A percentile compares a stretch with the other conserved stretches of the same genome.
phyloP scores from a whole-genome alignment of 2,888 invertebrate genomes.

The Pollenia amentaria region DNA sequence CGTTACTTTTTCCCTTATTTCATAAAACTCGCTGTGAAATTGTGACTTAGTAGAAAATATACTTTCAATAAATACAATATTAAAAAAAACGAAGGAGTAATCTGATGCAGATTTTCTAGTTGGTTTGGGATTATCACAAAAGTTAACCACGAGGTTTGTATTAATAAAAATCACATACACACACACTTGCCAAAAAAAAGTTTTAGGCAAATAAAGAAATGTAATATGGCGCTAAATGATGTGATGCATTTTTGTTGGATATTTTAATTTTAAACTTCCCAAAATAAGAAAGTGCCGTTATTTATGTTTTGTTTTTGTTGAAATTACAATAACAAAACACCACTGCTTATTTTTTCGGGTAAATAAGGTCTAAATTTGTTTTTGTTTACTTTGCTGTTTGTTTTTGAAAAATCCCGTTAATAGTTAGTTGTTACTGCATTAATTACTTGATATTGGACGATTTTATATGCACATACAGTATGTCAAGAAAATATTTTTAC shows the following conservation, averaged over 20 bases:
- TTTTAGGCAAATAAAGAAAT: neutral
- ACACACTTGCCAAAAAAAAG: neutral
- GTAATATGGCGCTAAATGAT: slow-evolving; percentile 51
- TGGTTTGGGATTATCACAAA: slow-evolving; percentile 19
- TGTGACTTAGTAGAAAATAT: neutral
- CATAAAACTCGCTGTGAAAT: neutral
- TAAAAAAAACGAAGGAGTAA: neutral
- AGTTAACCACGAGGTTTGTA: slow-evolving; percentile 62
- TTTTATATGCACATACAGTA: too few species aligned
- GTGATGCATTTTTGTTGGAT: neutral
- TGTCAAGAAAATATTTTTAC: too few species aligned
- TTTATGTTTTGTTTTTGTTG: neutral
- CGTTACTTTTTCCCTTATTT: slow-evolving; percentile 19
- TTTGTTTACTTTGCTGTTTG: too few species aligned
- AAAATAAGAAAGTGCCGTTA: slow-evolving; percentile 41
- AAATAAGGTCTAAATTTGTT: too few species aligned
- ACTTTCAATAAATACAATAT: neutral
- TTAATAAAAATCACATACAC: neutral
- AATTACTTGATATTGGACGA: too few species aligned
- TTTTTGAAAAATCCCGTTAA: too few species aligned
- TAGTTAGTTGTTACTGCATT: too few species aligned
- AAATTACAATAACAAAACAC: neutral
- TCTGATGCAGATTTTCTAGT: slow-evolving; percentile 6
- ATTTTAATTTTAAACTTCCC: neutral
- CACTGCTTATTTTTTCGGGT: too few species aligned